Evolutionary conservation across 2,113 vertebrate genomes (phyloP), one percentile per base, ranked within the genome.

Genomic region (Xyrauchen texanus): DNA sequence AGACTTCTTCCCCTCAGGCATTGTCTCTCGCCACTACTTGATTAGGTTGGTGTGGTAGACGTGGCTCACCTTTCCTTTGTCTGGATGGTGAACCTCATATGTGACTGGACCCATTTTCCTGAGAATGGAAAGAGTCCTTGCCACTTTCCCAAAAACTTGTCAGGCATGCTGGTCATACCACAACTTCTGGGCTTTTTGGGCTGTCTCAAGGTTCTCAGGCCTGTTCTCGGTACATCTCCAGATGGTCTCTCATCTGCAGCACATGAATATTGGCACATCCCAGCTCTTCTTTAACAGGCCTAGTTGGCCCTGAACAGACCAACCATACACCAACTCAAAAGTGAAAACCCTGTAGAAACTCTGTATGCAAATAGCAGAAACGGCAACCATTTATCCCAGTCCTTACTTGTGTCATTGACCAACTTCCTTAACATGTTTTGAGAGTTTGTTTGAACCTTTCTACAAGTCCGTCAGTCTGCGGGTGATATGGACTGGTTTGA

Each of bases 11-110:
- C 5, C 3, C 2, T 64, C 60, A 9, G 45, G n/a, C 4, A 8
- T 12, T 4, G 7, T 53, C 6, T 67, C 53, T 8, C 49, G 16
- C 34, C 47, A 62, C 4, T 65, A 21, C 16, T 57, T 79, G 0
- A 82, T 51, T 7, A 80, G 78, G 15, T 82, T 82, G 7, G 68
- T 8, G 6, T 78, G 34, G 21, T 58, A 68, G 4, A 58, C 60
- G 11, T 82, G 73, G 5, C 6, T 34, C 5, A 11, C 3, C 42
- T 61, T 51, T 8, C 34, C 45, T 7, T 55, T 71, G 1, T 70
- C 67, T 55, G 72, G 62, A 2, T 13, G 49, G 2, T 3, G 1
- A 11, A 80, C 13, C 13, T 77, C 44, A 9, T 63, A 76, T 1
- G 15, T 82, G 6, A 68, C 62, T 15, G 16, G 44, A 5, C 9